Conservation (phyloP, 2,797 vertebrate species). For the Esox masquinongy region DNA sequence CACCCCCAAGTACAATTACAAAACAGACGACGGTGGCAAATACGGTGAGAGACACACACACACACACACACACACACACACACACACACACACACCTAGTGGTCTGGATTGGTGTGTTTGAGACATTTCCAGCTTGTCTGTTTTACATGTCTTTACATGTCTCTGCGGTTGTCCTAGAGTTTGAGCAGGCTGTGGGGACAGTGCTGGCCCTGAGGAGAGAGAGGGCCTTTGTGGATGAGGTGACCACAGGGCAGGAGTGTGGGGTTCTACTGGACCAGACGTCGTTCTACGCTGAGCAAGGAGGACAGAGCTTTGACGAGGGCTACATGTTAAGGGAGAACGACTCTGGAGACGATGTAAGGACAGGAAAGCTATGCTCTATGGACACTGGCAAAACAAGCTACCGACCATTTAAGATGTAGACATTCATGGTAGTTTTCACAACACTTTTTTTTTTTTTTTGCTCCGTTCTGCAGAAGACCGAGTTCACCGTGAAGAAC, state of each 20-base stretch:
- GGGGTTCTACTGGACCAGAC: constrained; percentile 92
- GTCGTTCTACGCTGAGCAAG: constrained; percentile 97
- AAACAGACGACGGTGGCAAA: constrained; percentile 57
- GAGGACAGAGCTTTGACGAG: constrained; percentile 94
- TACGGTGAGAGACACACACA: no score
- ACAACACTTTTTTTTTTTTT: no score
- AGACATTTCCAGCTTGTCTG: background rate
- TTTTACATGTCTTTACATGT: background rate
- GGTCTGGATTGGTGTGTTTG: background rate
- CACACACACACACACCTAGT: background rate
- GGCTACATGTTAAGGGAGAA: constrained; percentile 92
- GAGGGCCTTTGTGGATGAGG: constrained; percentile 87
- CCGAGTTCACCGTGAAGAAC: constrained; percentile 95
- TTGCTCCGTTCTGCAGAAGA: constrained; percentile 76
- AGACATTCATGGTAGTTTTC: background rate
- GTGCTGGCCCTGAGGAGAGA: constrained; percentile 91
- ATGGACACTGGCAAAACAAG: background rate
- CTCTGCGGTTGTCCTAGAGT: constrained; percentile 57
- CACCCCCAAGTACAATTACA: constrained; percentile 86
- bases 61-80: background rate
- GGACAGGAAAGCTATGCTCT: constrained; percentile 34
- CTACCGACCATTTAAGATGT: background rate
- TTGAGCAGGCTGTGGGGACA: constrained; percentile 76
- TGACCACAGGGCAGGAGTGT: constrained; percentile 90
- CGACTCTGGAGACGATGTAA: constrained; percentile 86